Conservation (phyloP, 2,888 invertebrate species). For the Agriopis leucophaearia region DNA sequence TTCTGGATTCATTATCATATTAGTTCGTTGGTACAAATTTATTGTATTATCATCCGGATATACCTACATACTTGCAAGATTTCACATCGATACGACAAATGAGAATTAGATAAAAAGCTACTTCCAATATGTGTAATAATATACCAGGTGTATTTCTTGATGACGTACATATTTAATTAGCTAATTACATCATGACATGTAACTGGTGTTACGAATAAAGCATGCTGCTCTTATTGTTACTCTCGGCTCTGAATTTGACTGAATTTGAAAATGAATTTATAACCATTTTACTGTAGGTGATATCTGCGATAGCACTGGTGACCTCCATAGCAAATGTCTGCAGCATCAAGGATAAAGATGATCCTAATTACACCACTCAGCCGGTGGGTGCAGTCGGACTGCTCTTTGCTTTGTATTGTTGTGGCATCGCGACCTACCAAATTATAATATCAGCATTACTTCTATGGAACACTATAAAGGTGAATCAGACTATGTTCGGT, state of each 20-base stretch:
- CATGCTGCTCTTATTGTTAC: neutral
- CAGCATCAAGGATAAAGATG: slow-evolving; percentile 8
- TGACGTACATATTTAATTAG: too few relatives aligned
- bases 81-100: too few relatives aligned
- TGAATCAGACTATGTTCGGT: slow-evolving; percentile 23
- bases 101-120: too few relatives aligned
- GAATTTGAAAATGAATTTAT: neutral
- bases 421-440: slow-evolving; percentile 62
- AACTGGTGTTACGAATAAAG: too few relatives aligned
- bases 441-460: slow-evolving; percentile 60
- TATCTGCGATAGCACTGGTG: slow-evolving; percentile 53
- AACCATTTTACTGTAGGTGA: slow-evolving; percentile 47
- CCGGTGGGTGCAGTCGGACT: slow-evolving; percentile 56
- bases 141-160: too few relatives aligned
- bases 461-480: slow-evolving; percentile 55
- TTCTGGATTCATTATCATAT: too few relatives aligned
- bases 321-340: neutral
- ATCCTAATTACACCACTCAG: slow-evolving; percentile 43
- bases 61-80: too few relatives aligned
- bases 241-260: neutral
- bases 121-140: too few relatives aligned
- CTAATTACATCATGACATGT: too few relatives aligned
- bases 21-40: too few relatives aligned
- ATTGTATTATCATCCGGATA: too few relatives aligned
- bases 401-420: slow-evolving; percentile 57